Percentiles rank a stretch among this genome's conserved stretches.
Conservation (phyloP, 2,113 vertebrate species). For the Lucifuga dentata region DNA sequence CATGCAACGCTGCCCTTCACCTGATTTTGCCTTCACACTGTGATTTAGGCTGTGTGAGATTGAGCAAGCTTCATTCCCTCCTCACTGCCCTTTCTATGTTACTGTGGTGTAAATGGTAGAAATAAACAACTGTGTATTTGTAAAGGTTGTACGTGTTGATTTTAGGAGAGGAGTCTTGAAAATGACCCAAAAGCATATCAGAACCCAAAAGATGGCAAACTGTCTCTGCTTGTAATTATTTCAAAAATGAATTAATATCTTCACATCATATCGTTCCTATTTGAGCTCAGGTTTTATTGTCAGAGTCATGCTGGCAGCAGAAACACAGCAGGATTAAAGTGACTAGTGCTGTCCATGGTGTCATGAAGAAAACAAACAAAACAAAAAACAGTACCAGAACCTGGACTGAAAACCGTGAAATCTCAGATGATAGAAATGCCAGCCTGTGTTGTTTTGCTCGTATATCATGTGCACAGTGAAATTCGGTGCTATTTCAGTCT, state of each 20-base stretch:
- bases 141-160: too few species aligned
- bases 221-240: too few species aligned
- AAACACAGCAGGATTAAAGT: constrained; percentile 32
- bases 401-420: constrained; percentile 37
- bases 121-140: not conserved
- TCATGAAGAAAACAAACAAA: constrained; percentile 32
- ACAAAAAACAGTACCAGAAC: constrained; percentile 35
- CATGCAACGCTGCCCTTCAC: constrained; percentile 44
- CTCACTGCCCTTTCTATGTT: not conserved
- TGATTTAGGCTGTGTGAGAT: constrained; percentile 12
- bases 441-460: constrained; percentile 40
- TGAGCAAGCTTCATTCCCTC: constrained; percentile 17
- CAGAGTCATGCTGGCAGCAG: constrained; percentile 12
- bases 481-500: constrained; percentile 12
- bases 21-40: constrained; percentile 57
- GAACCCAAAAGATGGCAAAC: too few species aligned
- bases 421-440: constrained; percentile 43
- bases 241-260: too few species aligned
- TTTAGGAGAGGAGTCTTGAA: too few species aligned
- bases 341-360: constrained; percentile 44
- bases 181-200: too few species aligned
- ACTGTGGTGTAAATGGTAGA: not conserved
- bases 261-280: too few species aligned
- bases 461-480: constrained; percentile 25
- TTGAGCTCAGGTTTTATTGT: not conserved